Conservation (phyloP, 1,140 invertebrate genomes). For the Drosophila seguyi region DNA sequence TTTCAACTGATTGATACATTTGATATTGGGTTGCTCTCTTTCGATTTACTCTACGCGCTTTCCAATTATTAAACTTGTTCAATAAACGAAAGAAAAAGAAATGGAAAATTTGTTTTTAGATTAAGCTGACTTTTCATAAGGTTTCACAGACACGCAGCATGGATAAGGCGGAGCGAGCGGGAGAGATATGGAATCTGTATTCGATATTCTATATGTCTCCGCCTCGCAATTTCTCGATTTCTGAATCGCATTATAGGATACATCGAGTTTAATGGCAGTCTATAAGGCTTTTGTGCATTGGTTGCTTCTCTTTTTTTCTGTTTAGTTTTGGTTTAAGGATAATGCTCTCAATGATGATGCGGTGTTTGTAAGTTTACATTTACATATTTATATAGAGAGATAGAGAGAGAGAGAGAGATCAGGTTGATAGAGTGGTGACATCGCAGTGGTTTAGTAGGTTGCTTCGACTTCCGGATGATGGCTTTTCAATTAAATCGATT, state of each 20-base stretch:
- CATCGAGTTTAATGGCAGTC: slow-evolving; percentile 30
- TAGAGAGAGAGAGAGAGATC: slow-evolving; percentile 36
- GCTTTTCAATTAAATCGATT: slow-evolving; percentile 43
- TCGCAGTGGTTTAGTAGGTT: slow-evolving; percentile 63
- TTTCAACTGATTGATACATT: slow-evolving; percentile 12
- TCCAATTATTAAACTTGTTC: slow-evolving; percentile 79
- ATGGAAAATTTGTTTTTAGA: slow-evolving; percentile 78
- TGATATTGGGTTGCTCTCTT: slow-evolving; percentile 47
- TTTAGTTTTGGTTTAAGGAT: slow-evolving; percentile 19
- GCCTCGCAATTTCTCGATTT: slow-evolving; percentile 24
- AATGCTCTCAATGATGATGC: slow-evolving; percentile 63
- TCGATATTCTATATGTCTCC: slow-evolving; percentile 6
- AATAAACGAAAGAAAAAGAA: slow-evolving; percentile 82
- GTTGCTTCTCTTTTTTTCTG: slow-evolving; percentile 10
- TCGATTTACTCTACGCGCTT: slow-evolving; percentile 54
- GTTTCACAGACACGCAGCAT: slow-evolving; percentile 20
- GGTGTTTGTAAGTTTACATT: slow-evolving; percentile 53
- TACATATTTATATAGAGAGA: slow-evolving; percentile 17
- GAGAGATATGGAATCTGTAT: slow-evolving; percentile 13
- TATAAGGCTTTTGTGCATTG: slow-evolving; percentile 35
- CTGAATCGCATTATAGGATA: slow-evolving; percentile 6
- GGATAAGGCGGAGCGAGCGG: slow-evolving; percentile 11
- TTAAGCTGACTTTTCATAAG: slow-evolving; percentile 54
- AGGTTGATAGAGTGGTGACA: slow-evolving; percentile 56
- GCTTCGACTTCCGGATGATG: slow-evolving; percentile 46